These are phyloP conservation scores for Conomelus anceps DNA, from an alignment of 2,888 invertebrate species.

Conservation along the genomic window DNA sequence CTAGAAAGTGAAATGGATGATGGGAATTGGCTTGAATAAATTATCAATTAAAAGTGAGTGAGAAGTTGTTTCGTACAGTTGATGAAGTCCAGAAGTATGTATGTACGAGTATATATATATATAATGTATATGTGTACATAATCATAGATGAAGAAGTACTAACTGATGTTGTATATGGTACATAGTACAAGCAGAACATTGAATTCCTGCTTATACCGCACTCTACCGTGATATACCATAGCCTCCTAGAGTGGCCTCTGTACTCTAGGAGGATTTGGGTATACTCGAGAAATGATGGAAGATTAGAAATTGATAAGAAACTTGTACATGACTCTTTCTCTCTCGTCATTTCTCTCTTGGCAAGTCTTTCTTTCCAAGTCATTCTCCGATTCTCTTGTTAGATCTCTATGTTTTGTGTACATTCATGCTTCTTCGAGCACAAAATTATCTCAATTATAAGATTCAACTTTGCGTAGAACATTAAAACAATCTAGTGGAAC, in stretches of 20 bases:
- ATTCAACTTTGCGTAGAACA: neutral
- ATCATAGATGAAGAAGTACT: too few species aligned
- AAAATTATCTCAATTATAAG: neutral
- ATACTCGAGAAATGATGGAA: too few species aligned
- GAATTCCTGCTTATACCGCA: neutral
- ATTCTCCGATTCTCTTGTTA: neutral
- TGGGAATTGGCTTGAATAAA: neutral
- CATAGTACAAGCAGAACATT: neutral
- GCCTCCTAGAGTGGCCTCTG: too few species aligned
- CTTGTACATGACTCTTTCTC: neutral
- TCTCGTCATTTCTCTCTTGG: neutral
- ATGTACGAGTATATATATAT: neutral
- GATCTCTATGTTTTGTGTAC: neutral
- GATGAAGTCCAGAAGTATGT: neutral
- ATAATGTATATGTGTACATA: neutral
- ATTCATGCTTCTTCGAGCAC: neutral
- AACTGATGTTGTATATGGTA: neutral
- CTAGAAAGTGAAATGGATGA: neutral
- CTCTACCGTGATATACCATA: too few species aligned
- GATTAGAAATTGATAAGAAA: neutral
- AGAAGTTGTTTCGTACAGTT: neutral
- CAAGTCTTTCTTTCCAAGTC: neutral
- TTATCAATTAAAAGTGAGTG: neutral
- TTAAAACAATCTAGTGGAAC: too few species aligned
- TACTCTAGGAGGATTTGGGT: too few species aligned